Conservation (phyloP, 2,888 invertebrate species). For the Synanthedon vespiformis region DNA sequence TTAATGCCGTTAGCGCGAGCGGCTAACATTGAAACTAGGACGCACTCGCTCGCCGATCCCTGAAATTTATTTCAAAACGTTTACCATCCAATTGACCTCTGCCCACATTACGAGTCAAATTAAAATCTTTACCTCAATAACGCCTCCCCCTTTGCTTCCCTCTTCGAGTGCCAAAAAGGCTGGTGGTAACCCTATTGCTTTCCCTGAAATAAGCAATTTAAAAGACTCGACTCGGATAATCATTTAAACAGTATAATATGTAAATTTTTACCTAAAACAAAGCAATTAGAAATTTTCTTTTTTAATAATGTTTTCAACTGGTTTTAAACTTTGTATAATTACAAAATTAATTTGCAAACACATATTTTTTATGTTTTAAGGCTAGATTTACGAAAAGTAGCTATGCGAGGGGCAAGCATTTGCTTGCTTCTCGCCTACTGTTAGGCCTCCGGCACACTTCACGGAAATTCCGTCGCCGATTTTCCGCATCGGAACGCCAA, state of each 20-base stretch:
- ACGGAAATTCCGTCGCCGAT: too few relatives aligned
- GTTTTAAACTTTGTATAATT: not conserved
- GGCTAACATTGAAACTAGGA: conserved; percentile 91
- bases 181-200: conserved; percentile 92
- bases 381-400: too few relatives aligned
- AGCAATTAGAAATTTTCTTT: not conserved
- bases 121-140: conserved; percentile 80
- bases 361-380: not conserved
- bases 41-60: conserved; percentile 97
- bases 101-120: not conserved
- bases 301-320: not conserved
- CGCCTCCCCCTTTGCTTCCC: conserved; percentile 92
- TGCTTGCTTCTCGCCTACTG: not conserved
- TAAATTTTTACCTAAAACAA: not conserved
- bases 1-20: conserved; percentile 91
- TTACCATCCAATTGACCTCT: not conserved
- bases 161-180: conserved; percentile 87
- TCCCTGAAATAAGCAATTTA: conserved; percentile 63
- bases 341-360: not conserved
- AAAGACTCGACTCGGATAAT: too few relatives aligned
- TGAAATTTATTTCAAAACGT: conserved; percentile 30
- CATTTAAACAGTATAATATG: too few relatives aligned
- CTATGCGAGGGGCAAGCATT: too few relatives aligned
- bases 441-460: too few relatives aligned
- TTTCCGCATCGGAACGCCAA: too few relatives aligned